These are phyloP conservation scores for Bucco capensis DNA, from an alignment of 2,113 vertebrate genomes.

Conservation along the genomic window DNA sequence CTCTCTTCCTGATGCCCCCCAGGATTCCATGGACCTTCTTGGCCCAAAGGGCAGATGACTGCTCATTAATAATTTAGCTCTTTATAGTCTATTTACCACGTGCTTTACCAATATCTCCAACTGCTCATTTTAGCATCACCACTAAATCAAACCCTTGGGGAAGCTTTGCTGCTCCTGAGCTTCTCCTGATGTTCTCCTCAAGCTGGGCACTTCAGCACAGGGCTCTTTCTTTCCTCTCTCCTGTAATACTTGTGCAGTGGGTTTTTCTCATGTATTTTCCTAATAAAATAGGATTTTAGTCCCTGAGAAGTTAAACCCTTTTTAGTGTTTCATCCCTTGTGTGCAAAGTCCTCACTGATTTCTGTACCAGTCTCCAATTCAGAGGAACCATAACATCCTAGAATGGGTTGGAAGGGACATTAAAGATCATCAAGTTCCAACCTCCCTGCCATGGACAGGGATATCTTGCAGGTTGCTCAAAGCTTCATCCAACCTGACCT, in stretches of 20 bases:
- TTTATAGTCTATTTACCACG: neutral
- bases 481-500: neutral
- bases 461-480: neutral
- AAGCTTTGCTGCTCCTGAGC: neutral
- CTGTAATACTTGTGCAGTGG: neutral
- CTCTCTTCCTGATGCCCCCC: neutral
- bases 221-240: neutral
- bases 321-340: neutral
- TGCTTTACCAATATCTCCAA: neutral
- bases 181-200: neutral
- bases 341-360: rapidly evolving
- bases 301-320: neutral
- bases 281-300: neutral
- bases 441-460: neutral
- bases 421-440: neutral
- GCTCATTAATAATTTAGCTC: rapidly evolving
- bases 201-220: neutral
- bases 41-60: neutral
- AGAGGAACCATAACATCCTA: no score
- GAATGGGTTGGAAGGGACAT: neutral
- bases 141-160: neutral
- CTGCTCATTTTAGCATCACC: neutral
- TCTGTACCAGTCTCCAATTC: neutral
- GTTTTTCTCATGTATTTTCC: neutral
- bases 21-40: neutral